Evolutionary conservation across 2,888 invertebrate genomes (phyloP).

Genomic region (Seira sanloemensis): DNA sequence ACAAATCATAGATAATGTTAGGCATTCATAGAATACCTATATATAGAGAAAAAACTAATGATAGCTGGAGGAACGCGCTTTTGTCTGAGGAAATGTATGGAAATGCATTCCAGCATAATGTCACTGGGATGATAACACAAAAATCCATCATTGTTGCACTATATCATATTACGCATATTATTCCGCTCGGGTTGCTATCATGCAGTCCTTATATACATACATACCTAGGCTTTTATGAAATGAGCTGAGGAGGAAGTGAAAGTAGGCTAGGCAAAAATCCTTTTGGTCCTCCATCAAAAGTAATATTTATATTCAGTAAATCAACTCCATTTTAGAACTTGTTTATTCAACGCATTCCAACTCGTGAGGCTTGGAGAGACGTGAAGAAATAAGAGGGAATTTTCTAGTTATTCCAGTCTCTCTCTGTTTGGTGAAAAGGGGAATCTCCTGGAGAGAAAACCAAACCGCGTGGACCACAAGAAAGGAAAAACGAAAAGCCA

Average conservation of each 20-base stretch:
- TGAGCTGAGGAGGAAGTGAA: neutral
- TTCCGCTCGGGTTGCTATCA: neutral
- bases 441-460: neutral
- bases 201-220: neutral
- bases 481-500: neutral
- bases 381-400: no score
- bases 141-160: conserved; percentile 25
- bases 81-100: conserved; percentile 5
- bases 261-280: neutral
- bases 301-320: conserved; percentile 4
- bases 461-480: neutral
- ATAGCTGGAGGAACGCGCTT: neutral
- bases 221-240: neutral
- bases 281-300: neutral
- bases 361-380: no score
- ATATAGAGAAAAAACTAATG: neutral
- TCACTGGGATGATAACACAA: conserved; percentile 22
- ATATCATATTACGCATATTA: conserved; percentile 5
- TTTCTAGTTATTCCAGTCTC: neutral
- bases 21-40: no score
- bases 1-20: neutral
- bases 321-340: neutral
- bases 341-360: neutral
- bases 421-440: neutral
- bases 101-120: conserved; percentile 20